A percentile compares a stretch with the other conserved stretches of the same genome.
These are phyloP conservation scores for Rattus rattus DNA, from an alignment of 2,113 vertebrate genomes.

Conservation along the genomic window DNA sequence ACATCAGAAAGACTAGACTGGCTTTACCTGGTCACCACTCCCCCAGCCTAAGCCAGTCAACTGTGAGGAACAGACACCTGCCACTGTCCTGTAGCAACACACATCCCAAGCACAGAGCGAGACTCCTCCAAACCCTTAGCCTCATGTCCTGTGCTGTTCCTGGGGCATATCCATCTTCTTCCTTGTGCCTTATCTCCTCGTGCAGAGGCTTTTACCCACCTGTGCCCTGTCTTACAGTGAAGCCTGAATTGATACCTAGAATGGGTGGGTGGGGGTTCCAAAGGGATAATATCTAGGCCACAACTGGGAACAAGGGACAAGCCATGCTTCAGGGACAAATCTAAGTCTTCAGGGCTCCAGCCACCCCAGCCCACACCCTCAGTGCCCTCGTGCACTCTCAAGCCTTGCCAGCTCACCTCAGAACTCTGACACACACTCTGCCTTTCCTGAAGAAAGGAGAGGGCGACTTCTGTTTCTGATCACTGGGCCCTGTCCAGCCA, in stretches of 20 bases:
- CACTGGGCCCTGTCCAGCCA: not conserved
- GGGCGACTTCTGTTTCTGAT: not conserved
- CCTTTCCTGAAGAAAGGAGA: constrained; percentile 14
- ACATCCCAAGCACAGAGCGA: not conserved
- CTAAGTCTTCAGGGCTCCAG: not conserved
- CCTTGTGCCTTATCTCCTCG: not conserved
- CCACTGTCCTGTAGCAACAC: not conserved
- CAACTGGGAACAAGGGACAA: fast-evolving
- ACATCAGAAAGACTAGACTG: not conserved
- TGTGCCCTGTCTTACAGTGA: not conserved
- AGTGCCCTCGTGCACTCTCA: not conserved
- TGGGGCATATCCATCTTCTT: not conserved
- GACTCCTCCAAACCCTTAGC: not conserved
- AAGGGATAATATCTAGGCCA: not conserved
- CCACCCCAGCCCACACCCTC: not conserved
- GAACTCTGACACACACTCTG: not conserved
- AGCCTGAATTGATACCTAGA: not conserved
- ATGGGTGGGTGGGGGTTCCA: not conserved
- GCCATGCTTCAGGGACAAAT: not conserved
- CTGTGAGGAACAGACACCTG: not conserved
- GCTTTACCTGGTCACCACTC: not conserved
- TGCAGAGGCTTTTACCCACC: not conserved
- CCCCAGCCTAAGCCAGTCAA: not conserved
- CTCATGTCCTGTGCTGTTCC: not conserved
- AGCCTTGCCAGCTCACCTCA: constrained; percentile 30